A percentile compares a stretch with the other conserved stretches of the same genome.
phyloP scores from a whole-genome alignment of 2,113 vertebrate genomes.

The Gymnarchus niloticus region DNA sequence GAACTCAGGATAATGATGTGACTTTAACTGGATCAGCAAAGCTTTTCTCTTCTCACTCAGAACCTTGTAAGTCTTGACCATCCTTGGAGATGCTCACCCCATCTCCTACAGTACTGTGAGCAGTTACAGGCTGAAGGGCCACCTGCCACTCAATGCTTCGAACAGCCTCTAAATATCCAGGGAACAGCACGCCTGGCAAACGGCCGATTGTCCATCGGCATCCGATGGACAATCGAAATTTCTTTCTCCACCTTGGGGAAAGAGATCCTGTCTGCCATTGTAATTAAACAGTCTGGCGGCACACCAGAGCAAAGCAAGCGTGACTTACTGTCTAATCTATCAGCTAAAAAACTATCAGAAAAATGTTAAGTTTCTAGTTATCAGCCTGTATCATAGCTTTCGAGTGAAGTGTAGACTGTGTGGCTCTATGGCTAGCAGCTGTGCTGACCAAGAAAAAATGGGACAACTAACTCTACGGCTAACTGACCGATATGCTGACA shows the following conservation, averaged over 20 bases:
- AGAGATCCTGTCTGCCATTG: too few species aligned
- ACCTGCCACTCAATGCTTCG: neutral
- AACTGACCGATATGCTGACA: neutral
- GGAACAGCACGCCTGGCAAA: neutral
- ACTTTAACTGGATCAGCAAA: constrained; percentile 42
- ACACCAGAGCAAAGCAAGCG: too few species aligned
- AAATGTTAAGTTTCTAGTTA: neutral
- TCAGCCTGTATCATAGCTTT: neutral
- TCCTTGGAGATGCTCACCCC: constrained; percentile 32
- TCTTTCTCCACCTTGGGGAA: neutral
- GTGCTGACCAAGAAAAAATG: neutral
- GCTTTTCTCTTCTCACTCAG: constrained; percentile 75
- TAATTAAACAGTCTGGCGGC: neutral
- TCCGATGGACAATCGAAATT: neutral
- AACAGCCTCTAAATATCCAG: constrained; percentile 8
- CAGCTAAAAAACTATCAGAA: neutral
- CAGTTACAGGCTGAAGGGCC: neutral
- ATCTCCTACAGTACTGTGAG: constrained; percentile 18
- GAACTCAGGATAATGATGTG: constrained; percentile 10
- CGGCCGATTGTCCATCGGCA: neutral
- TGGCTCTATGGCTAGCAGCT: neutral
- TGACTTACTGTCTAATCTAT: neutral
- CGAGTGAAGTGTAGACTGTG: neutral
- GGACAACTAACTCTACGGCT: neutral
- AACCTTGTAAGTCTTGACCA: constrained; percentile 48